A percentile compares a stretch with the other conserved stretches of the same genome.
phyloP scores from a whole-genome alignment of 2,888 invertebrate species.

The Pycnomerus fuliginosus region DNA sequence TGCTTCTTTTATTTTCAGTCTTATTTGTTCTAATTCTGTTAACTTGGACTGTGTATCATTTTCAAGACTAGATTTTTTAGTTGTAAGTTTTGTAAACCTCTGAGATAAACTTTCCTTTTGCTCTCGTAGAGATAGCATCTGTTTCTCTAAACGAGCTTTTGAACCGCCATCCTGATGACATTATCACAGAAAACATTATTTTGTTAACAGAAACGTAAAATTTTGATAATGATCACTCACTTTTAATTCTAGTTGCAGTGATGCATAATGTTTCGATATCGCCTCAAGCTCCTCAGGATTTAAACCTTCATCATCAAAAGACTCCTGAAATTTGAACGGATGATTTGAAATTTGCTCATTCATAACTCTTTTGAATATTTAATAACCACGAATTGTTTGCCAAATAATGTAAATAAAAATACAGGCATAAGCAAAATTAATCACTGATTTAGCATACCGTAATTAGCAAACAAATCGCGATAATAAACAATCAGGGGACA shows the following conservation, averaged over 20 bases:
- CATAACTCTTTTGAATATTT: no score
- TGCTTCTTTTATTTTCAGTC: constrained; percentile 44
- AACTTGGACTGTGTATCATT: constrained; percentile 34
- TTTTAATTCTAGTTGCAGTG: constrained; percentile 68
- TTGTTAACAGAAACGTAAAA: constrained; percentile 1
- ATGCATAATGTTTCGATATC: constrained; percentile 71
- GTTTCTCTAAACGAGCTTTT: constrained; percentile 43
- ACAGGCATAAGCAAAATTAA: no score
- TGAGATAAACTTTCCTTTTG: constrained; percentile 43
- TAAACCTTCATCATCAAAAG: constrained; percentile 40
- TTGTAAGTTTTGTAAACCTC: constrained; percentile 57
- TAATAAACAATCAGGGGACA: no score
- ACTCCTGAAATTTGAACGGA: constrained; percentile 43
- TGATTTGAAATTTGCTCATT: no score
- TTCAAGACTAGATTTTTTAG: constrained; percentile 53
- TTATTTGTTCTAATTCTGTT: constrained; percentile 34
- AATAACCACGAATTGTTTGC: no score
- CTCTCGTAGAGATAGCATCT: constrained; percentile 39
- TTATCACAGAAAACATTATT: background rate
- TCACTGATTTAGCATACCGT: no score
- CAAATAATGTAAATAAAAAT: no score
- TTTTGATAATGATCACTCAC: constrained; percentile 53
- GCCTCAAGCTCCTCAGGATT: constrained; percentile 67
- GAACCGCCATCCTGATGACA: constrained; percentile 41
- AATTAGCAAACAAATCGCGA: no score